Evolutionary conservation across 2,888 invertebrate species (phyloP), one percentile per base, ranked within the genome.

Genomic region (Perithous albicinctus): DNA sequence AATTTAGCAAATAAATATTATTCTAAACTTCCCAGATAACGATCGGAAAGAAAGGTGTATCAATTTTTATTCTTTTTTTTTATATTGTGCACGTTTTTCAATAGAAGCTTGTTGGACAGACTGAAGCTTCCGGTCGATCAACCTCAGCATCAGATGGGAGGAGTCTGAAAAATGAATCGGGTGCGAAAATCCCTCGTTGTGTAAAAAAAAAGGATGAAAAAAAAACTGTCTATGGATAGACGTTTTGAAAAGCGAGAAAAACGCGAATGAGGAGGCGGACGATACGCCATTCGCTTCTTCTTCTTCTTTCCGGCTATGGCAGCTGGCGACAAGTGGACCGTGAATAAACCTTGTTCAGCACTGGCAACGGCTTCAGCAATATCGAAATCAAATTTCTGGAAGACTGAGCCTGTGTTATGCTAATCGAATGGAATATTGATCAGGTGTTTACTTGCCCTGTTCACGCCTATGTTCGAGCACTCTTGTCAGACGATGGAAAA

Each of bases 351-450:
- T n/a, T 18, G 51, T 46, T 10, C 76, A 67, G 29, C 32, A 54
- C 26, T 26, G 29, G 69, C 26, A 38, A 43, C 29, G 35, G 43
- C 26, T 26, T 48, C 51, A 26, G 35, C 20, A 54, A 67, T 77
- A 83, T 86, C 82, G 59, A 85, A 86, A 80, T 88, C 87, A 87
- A 66, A 86, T 88, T 88, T 88, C 89, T 88, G 89, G 90, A 91
- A 91, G 89, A 90, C 84, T 87, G 88, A 74, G 51, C 80, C 80
- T 73, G 77, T 78, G 80, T 88, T 88, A 87, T 88, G 87, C 72
- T 88, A 88, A 90, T 88, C 75, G 79, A 85, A 86, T 85, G 64
- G 88, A 88, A 88, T 87, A 87, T 88, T 86, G 86, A 89, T 89
- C 80, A 86, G 85, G 81, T 87, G 86, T 86, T 89, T 87, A 85